Evolutionary conservation across 2,113 vertebrate species (phyloP).

Genomic region (Propithecus coquereli): DNA sequence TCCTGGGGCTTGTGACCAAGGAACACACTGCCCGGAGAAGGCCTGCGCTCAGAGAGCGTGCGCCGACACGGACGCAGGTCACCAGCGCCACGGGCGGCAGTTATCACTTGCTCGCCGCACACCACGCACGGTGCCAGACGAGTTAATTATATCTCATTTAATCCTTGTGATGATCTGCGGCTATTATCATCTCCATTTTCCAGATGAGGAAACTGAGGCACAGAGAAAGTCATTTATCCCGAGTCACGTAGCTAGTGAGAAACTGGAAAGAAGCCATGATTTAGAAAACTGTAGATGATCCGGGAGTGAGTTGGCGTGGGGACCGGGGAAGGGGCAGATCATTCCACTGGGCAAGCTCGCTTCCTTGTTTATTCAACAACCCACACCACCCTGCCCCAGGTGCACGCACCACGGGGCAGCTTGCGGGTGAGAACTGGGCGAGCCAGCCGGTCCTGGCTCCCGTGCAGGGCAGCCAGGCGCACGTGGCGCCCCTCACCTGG

Average conservation of each 20-base stretch:
- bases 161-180: not conserved
- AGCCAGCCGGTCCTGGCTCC: not conserved
- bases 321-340: not conserved
- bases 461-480: not conserved
- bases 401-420: accelerated
- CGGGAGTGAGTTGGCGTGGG: accelerated
- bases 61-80: accelerated
- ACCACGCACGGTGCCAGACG: accelerated
- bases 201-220: not conserved
- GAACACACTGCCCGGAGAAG: accelerated
- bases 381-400: not conserved
- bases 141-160: not conserved
- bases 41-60: not conserved
- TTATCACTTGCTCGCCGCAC: accelerated
- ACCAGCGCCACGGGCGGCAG: not conserved
- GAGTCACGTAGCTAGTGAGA: not conserved
- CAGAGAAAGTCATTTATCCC: not conserved
- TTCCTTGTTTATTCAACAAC: not conserved
- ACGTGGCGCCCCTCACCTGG: not conserved
- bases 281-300: not conserved
- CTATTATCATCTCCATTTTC: not conserved
- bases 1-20: accelerated
- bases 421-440: not conserved
- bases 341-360: not conserved
- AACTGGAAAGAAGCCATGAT: not conserved